Evolutionary conservation across 35 echinoderm and acorn worm species (phyloP).

Genomic region (Apostichopus californicus): DNA sequence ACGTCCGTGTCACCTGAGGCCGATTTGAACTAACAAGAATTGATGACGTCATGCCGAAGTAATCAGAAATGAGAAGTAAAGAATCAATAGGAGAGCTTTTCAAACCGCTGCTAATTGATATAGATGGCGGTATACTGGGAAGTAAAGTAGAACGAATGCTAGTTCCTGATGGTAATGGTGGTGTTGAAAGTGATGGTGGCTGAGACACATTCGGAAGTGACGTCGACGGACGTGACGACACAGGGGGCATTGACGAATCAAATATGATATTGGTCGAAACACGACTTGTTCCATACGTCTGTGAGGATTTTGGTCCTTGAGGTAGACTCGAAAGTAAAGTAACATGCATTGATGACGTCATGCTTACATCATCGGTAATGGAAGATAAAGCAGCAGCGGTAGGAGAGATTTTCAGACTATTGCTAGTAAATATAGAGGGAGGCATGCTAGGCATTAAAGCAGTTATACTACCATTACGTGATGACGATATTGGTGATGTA

Average conservation of each 20-base stretch:
- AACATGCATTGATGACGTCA: constrained; percentile 21
- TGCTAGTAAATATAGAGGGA: not conserved
- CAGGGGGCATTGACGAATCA: too few species aligned
- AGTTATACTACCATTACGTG: not conserved
- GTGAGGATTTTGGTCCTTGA: too few species aligned
- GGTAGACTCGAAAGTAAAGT: too few species aligned
- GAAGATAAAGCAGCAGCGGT: not conserved
- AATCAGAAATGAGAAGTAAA: not conserved
- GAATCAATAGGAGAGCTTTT: not conserved
- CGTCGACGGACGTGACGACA: too few species aligned
- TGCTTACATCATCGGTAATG: not conserved
- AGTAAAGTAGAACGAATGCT: not conserved
- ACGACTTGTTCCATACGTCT: too few species aligned
- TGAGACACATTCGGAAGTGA: too few species aligned
- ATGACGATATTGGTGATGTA: not conserved
- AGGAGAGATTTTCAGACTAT: not conserved
- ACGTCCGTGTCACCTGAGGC: too few species aligned
- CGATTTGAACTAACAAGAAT: not conserved
- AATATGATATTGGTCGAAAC: too few species aligned
- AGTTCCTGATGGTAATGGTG: not conserved
- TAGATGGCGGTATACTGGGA: not conserved
- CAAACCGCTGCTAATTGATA: not conserved
- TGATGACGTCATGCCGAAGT: constrained; percentile 18
- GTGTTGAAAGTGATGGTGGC: too few species aligned
- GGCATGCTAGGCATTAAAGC: not conserved